Evolutionary conservation across 2,888 invertebrate genomes (phyloP), one percentile per base, ranked within the genome.

Genomic region (Scaptomyza caliginosa): DNA sequence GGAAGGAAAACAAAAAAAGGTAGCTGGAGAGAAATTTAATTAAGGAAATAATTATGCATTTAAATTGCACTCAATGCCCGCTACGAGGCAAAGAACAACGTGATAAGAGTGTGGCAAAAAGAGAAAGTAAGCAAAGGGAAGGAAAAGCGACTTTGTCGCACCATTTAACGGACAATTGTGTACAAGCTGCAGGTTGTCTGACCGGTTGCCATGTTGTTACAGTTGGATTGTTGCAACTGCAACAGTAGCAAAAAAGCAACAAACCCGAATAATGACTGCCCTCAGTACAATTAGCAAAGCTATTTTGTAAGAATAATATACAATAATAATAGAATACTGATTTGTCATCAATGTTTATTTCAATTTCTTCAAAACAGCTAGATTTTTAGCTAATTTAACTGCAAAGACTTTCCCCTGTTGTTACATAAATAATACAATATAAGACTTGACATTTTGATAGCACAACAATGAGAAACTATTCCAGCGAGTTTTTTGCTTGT

Each of bases 31-130:
- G 67, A 63, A 79, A 88, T 88, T 81, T 82, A 89, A 89, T 89
- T 89, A 88, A 77, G 75, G 74, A 83, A 86, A 88, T 82, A 83
- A 88, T 89, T 86, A 88, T 85, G 80, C 80, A 81, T 86, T 84
- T 78, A 76, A 77, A 86, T 77, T 74, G 71, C 70, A 59, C 63
- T 86, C 67, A 58, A 68, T 80, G 65, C 34, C 50, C 69, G 54
- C 60, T 52, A 69, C 52, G 66, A 52, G 46, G 50, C 42, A 39
- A 32, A 32, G n/a, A 32, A 32, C 34, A 49, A 56, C 50, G 39
- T 13, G 16, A 16, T 30, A 17, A 16, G 32, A 8, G 19, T n/a
- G 28, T 4, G 2, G 19, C 11, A 2, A 2, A n/a, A 0, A 0
- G 2, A 3, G 5, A 1, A n/a, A 0, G 16, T 3, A 17, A 10